phyloP scores from a whole-genome alignment of 2,113 vertebrate genomes.

The cattle (Bos taurus) region DNA sequence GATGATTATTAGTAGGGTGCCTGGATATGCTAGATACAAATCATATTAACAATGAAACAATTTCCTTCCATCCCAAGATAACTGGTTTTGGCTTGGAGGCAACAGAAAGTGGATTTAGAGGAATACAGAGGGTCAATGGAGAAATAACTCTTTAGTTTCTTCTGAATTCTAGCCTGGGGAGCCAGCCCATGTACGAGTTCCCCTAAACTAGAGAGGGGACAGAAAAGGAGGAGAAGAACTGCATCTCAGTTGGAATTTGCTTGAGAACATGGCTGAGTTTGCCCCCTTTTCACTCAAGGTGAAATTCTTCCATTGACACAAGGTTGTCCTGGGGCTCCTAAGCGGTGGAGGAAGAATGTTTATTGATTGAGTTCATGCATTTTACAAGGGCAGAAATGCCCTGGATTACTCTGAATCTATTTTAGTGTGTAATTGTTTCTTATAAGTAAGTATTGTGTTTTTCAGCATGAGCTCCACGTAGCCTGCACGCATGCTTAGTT shows the following conservation, averaged over 20 bases:
- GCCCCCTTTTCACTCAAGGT: not conserved
- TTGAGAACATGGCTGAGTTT: not conserved
- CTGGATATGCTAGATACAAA: not conserved
- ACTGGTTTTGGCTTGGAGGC: constrained; percentile 28
- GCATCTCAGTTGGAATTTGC: not conserved
- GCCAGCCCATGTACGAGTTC: not conserved
- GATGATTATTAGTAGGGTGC: not conserved
- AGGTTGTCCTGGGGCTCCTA: not conserved
- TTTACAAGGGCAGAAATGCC: constrained; percentile 44
- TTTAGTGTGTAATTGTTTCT: constrained; percentile 29
- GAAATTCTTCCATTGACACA: not conserved
- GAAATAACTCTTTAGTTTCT: not conserved
- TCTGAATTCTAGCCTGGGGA: not conserved
- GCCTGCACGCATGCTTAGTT: not conserved
- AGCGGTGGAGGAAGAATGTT: constrained; percentile 36
- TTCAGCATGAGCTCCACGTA: not conserved
- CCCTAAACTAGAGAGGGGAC: not conserved
- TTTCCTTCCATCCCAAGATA: constrained; percentile 17
- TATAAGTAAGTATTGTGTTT: constrained; percentile 5
- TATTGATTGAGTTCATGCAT: constrained; percentile 52
- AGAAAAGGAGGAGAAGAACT: not conserved
- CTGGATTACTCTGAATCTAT: not conserved
- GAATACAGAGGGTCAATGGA: not conserved
- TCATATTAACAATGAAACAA: not conserved
- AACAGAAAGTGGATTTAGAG: constrained; percentile 13